Percentiles rank a stretch among this genome's conserved stretches.
Conservation (phyloP, 2,113 vertebrate genomes). For the Strix aluco region DNA sequence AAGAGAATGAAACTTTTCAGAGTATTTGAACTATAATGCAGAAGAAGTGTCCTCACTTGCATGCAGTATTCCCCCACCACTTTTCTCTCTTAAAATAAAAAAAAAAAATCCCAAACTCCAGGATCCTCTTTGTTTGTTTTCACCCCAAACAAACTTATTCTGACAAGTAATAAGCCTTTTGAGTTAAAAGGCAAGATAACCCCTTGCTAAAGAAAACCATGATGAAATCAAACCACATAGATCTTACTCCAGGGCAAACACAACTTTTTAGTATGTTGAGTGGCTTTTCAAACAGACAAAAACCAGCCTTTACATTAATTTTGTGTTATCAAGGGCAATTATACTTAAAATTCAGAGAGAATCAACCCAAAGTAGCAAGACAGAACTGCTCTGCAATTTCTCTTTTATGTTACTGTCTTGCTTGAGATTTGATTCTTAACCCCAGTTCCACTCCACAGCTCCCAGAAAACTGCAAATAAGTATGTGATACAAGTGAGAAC, state of each 20-base stretch:
- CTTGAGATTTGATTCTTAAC: constrained; percentile 30
- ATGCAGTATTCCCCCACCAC: neutral
- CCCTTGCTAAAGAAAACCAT: neutral
- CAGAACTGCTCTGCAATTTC: neutral
- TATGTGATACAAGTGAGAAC: neutral
- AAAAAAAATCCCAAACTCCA: neutral
- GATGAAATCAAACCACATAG: neutral
- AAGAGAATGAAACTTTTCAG: neutral
- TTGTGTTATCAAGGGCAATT: neutral
- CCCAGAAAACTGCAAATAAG: neutral
- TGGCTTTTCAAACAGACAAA: neutral
- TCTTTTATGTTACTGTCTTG: constrained; percentile 31
- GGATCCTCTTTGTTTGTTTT: neutral
- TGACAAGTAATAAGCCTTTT: neutral
- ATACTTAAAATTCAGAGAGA: constrained; percentile 2
- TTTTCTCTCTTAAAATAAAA: neutral
- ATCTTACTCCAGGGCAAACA: neutral
- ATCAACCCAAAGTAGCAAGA: constrained; percentile 36
- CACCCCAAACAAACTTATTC: neutral
- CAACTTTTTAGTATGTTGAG: neutral
- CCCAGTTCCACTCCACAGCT: neutral
- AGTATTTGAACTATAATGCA: neutral
- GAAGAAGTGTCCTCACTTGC: neutral
- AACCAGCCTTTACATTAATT: neutral
- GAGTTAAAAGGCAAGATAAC: neutral